phyloP scores from a whole-genome alignment of 2,888 invertebrate species.

The Abscondita cerata region DNA sequence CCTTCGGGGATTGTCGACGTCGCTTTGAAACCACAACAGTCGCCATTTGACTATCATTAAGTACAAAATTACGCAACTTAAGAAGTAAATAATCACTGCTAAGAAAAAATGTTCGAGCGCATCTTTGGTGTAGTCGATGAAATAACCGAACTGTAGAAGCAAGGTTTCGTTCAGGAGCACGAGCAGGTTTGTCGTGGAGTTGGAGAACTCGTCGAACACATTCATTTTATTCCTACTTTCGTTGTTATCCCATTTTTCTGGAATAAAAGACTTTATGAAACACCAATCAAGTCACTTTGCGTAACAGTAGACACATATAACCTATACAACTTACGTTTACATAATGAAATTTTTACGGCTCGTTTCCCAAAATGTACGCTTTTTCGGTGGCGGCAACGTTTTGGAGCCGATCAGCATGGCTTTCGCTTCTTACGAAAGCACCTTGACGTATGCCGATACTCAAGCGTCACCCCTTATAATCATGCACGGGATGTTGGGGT shows the following conservation, averaged over 20 bases:
- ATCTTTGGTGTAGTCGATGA: conserved; percentile 59
- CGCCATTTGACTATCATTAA: conserved; percentile 55
- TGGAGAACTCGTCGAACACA: background rate
- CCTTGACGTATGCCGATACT: background rate
- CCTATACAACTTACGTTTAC: no score
- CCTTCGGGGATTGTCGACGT: conserved; percentile 63
- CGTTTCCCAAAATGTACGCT: no score
- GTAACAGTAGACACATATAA: no score
- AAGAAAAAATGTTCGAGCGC: conserved; percentile 64
- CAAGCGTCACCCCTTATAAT: conserved; percentile 71
- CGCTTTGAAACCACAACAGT: conserved; percentile 60
- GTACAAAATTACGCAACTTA: conserved; percentile 62
- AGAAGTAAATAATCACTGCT: conserved; percentile 61
- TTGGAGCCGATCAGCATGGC: conserved; percentile 4
- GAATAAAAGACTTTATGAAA: no score
- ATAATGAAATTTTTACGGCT: no score
- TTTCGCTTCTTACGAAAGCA: conserved; percentile 10
- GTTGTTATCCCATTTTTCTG: no score
- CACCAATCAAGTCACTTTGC: no score
- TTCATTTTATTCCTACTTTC: no score
- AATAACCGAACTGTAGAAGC: background rate
- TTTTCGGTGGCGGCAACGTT: background rate
- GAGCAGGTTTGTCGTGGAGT: background rate
- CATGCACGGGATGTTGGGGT: conserved; percentile 87
- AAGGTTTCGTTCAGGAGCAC: background rate